Conservation (phyloP, 2,797 vertebrate species). For the Ceryle rudis region DNA sequence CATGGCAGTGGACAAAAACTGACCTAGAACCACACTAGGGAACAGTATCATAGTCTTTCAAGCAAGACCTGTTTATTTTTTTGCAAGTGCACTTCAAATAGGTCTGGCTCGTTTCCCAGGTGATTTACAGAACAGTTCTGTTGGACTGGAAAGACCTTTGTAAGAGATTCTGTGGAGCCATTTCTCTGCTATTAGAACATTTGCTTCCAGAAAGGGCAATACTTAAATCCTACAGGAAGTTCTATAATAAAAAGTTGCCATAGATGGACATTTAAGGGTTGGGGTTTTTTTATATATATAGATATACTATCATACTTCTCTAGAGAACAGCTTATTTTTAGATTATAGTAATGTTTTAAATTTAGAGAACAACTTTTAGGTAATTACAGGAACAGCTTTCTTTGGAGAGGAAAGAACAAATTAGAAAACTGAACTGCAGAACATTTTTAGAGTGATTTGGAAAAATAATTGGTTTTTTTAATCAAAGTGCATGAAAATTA, state of each 20-base stretch:
- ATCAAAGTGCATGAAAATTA: background rate
- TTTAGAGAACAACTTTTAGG: background rate
- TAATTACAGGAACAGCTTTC: background rate
- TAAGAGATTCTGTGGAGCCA: background rate
- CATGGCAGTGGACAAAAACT: background rate
- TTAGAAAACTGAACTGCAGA: background rate
- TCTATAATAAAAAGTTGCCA: background rate
- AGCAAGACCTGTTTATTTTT: background rate
- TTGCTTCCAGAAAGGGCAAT: background rate
- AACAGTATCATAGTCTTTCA: background rate
- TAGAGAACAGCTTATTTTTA: constrained; percentile 20
- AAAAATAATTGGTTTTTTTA: background rate
- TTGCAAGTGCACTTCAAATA: background rate
- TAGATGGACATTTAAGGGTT: background rate
- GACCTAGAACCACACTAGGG: background rate
- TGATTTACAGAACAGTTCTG: background rate
- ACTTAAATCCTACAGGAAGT: background rate
- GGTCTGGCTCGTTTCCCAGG: background rate
- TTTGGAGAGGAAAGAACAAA: background rate
- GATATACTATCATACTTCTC: background rate
- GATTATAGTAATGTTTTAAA: background rate
- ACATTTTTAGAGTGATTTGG: background rate
- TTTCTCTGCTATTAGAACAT: background rate
- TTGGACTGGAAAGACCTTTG: background rate
- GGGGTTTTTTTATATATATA: background rate